Evolutionary conservation across 2,113 vertebrate species (phyloP).

Genomic region (Gasterosteus nipponicus): DNA sequence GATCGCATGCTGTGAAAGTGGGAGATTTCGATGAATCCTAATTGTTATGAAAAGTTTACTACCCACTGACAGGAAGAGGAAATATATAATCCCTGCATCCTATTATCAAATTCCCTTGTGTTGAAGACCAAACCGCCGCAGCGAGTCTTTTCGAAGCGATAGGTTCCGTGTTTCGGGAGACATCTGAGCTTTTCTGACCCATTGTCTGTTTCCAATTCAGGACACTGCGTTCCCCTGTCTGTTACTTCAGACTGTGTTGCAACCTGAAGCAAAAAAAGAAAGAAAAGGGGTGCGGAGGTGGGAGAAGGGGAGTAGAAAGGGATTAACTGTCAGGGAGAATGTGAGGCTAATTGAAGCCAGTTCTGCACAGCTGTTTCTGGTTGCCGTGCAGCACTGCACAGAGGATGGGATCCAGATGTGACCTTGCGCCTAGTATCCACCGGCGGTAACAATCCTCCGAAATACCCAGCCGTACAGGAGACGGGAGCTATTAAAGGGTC

Average conservation of each 20-base stretch:
- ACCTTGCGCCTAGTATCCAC: conserved; percentile 62
- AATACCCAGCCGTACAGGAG: conserved; percentile 75
- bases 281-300: background rate
- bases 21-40: conserved; percentile 23
- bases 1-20: conserved; percentile 8
- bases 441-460: conserved; percentile 74
- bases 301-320: conserved; percentile 68
- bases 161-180: conserved; percentile 62
- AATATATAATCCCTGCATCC: conserved; percentile 48
- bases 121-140: conserved; percentile 41
- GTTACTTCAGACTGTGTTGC: conserved; percentile 68
- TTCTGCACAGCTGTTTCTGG: conserved; percentile 83
- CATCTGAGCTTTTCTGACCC: conserved; percentile 47
- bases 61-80: conserved; percentile 36
- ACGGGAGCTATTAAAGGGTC: conserved; percentile 68
- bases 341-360: conserved; percentile 85
- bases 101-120: conserved; percentile 34
- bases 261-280: conserved; percentile 56
- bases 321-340: conserved; percentile 82
- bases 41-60: conserved; percentile 37
- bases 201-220: conserved; percentile 69
- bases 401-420: conserved; percentile 85
- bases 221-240: conserved; percentile 48
- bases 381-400: conserved; percentile 74
- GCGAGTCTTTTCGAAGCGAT: conserved; percentile 42